These are phyloP conservation scores for Lasioglossum malachurum DNA, from an alignment of 2,888 invertebrate genomes.

Conservation along the genomic window DNA sequence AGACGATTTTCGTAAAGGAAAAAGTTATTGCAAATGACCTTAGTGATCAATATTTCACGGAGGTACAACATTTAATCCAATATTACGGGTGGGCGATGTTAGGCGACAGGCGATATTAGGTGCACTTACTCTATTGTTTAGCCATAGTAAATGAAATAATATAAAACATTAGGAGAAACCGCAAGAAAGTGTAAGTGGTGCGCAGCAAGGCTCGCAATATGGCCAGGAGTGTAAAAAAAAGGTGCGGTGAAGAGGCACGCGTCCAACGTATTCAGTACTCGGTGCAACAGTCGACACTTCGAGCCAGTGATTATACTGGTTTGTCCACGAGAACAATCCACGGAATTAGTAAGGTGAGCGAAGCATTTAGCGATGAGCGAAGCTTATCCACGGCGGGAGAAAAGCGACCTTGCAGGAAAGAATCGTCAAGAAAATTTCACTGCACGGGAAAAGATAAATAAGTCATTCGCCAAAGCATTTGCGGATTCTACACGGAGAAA, in stretches of 20 bases:
- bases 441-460: not conserved
- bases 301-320: not conserved
- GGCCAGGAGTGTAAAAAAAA: not conserved
- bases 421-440: not conserved
- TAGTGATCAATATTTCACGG: no score
- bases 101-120: not conserved
- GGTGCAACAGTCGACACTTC: not conserved
- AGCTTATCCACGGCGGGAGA: not conserved
- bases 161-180: not conserved
- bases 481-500: not conserved
- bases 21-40: no score
- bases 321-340: not conserved
- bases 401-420: not conserved
- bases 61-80: no score
- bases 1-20: no score
- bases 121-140: not conserved
- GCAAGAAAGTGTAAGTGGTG: not conserved
- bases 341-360: not conserved
- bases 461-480: not conserved
- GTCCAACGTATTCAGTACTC: not conserved
- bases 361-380: not conserved
- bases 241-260: slow-evolving; percentile 1
- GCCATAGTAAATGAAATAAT: not conserved
- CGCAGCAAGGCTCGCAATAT: not conserved
- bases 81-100: not conserved